These are phyloP conservation scores for Spicauda simplicius DNA, from an alignment of 2,888 invertebrate species.

Conservation along the genomic window DNA sequence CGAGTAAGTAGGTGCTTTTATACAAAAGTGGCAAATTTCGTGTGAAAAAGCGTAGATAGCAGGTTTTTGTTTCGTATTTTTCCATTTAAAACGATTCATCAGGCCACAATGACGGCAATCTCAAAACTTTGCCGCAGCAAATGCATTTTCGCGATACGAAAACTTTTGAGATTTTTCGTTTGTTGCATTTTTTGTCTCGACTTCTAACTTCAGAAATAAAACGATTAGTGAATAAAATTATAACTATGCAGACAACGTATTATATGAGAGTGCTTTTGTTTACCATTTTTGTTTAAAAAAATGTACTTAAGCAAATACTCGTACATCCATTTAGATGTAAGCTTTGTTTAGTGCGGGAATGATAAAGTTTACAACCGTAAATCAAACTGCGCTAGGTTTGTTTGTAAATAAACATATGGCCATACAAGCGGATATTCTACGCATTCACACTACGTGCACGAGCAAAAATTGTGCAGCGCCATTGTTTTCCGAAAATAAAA, in stretches of 20 bases:
- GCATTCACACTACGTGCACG: conserved; percentile 18
- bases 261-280: too few relatives aligned
- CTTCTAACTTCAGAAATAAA: conserved; percentile 28
- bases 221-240: conserved; percentile 9
- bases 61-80: conserved; percentile 21
- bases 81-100: conserved; percentile 58
- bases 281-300: too few relatives aligned
- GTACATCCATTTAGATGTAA: too few relatives aligned
- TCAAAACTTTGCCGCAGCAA: conserved; percentile 63
- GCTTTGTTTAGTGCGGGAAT: too few relatives aligned
- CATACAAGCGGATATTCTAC: conserved; percentile 12
- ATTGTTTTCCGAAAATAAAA: conserved; percentile 46
- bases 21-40: conserved; percentile 7
- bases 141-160: conserved; percentile 70
- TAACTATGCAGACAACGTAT: too few relatives aligned
- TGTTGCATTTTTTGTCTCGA: conserved; percentile 32
- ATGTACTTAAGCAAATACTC: too few relatives aligned
- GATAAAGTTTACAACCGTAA: too few relatives aligned
- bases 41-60: not conserved
- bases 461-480: conserved; percentile 40
- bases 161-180: conserved; percentile 57
- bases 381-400: not conserved
- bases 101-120: conserved; percentile 57
- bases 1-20: not conserved
- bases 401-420: conserved; percentile 8